Conservation (phyloP, 2,113 vertebrate species). For the Brienomyrus longianalis region DNA sequence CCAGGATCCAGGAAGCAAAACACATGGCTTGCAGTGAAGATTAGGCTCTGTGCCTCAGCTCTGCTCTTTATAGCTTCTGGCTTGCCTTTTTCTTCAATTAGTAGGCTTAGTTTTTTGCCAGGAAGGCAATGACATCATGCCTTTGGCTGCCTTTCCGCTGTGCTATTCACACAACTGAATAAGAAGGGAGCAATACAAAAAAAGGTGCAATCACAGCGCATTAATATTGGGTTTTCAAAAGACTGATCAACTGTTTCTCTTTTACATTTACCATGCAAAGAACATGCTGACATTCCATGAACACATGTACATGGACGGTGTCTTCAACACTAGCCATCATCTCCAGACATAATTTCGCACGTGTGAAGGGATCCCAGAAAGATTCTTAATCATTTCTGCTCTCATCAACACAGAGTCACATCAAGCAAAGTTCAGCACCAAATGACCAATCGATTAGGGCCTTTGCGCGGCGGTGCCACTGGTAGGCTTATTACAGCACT, state of each 20-base stretch:
- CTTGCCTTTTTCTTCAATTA: constrained; percentile 37
- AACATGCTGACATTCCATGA: neutral
- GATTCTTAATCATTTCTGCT: neutral
- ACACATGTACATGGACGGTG: neutral
- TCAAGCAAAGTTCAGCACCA: neutral
- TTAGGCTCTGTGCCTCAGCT: neutral
- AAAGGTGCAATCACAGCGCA: neutral
- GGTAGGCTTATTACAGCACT: neutral
- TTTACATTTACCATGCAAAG: neutral
- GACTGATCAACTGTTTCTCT: neutral
- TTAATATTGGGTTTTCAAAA: neutral
- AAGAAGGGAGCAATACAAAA: neutral
- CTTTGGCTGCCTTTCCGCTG: neutral
- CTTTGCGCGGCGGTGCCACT: neutral
- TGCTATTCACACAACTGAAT: neutral
- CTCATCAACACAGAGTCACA: neutral
- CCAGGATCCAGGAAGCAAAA: neutral
- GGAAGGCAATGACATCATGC: neutral
- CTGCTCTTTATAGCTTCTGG: constrained; percentile 20
- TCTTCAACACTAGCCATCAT: neutral
- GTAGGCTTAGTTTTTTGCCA: neutral
- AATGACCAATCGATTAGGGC: neutral
- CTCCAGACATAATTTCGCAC: neutral
- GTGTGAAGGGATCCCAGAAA: neutral
- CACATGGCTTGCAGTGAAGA: neutral